Evolutionary conservation across 1,140 invertebrate species (phyloP).

Genomic region (Pteromalus puparum): DNA sequence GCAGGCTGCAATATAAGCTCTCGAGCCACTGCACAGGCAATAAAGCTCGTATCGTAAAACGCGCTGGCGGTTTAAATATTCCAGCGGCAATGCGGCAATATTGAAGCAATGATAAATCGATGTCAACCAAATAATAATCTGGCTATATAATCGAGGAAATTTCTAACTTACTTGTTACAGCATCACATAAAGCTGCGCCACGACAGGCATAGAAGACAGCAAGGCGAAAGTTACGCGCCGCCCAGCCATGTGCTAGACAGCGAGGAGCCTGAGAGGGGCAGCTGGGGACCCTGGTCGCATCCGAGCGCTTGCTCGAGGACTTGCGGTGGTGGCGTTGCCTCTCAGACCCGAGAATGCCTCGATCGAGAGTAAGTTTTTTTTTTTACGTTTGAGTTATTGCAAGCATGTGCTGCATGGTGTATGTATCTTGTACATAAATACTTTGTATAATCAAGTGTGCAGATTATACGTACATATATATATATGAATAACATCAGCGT

Average conservation of each 20-base stretch:
- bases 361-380: conserved; percentile 76
- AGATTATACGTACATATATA: neutral
- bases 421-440: too few relatives aligned
- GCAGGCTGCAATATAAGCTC: neutral
- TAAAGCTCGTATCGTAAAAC: neutral
- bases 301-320: conserved; percentile 87
- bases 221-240: conserved; percentile 82
- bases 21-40: neutral
- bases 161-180: conserved; percentile 62
- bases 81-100: neutral
- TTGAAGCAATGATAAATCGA: too few relatives aligned
- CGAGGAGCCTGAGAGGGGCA: conserved; percentile 78
- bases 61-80: neutral
- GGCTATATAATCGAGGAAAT: too few relatives aligned
- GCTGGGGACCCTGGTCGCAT: conserved; percentile 86
- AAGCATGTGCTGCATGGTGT: too few relatives aligned
- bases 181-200: conserved; percentile 74
- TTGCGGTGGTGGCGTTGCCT: conserved; percentile 93
- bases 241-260: conserved; percentile 81
- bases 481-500: neutral
- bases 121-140: too few relatives aligned
- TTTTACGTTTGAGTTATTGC: neutral
- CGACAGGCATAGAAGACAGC: conserved; percentile 82
- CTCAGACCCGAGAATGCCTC: conserved; percentile 83
- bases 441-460: too few relatives aligned